A percentile compares a stretch with the other conserved stretches of the same genome.
Conservation (phyloP, 2,888 invertebrate genomes). For the Drosophila pseudotalamancana region DNA sequence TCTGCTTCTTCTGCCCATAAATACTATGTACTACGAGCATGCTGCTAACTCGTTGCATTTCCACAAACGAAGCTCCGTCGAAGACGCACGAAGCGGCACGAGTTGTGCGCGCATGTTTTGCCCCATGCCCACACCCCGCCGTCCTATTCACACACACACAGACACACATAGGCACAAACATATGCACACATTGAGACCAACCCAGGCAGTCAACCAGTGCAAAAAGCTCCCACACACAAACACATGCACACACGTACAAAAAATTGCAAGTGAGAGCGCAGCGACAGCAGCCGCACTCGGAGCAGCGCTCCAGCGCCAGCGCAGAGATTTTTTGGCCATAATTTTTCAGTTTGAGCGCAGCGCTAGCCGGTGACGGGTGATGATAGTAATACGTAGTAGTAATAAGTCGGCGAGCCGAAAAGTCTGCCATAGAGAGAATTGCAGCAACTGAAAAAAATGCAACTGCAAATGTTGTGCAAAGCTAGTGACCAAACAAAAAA, state of each 20-base stretch:
- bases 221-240: slow-evolving; percentile 50
- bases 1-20: slow-evolving; percentile 63
- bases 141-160: slow-evolving; percentile 1
- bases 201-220: slow-evolving; percentile 59
- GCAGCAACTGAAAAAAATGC: slow-evolving; percentile 35
- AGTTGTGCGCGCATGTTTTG: slow-evolving; percentile 70
- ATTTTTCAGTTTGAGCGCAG: slow-evolving; percentile 76
- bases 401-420: slow-evolving; percentile 65
- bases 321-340: slow-evolving; percentile 74
- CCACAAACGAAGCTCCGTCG: slow-evolving; percentile 51
- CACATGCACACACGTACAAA: slow-evolving; percentile 17
- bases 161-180: not conserved
- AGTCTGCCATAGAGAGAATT: slow-evolving; percentile 42
- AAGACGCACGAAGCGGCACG: slow-evolving; percentile 56
- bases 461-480: slow-evolving; percentile 35
- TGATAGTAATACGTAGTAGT: slow-evolving; percentile 75
- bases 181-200: slow-evolving; percentile 1
- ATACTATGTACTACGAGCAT: slow-evolving; percentile 67
- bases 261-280: slow-evolving; percentile 64
- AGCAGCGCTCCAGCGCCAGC: slow-evolving; percentile 67
- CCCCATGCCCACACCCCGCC: slow-evolving; percentile 22
- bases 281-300: slow-evolving; percentile 8
- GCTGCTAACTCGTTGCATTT: slow-evolving; percentile 63
- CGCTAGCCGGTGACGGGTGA: slow-evolving; percentile 79
- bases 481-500: slow-evolving; percentile 25